Percentiles rank a stretch among this genome's conserved stretches.
Evolutionary conservation across 37 sponge, comb jelly and placozoan species (phyloP).

Genomic region (Chondrilla cf. caribensis): DNA sequence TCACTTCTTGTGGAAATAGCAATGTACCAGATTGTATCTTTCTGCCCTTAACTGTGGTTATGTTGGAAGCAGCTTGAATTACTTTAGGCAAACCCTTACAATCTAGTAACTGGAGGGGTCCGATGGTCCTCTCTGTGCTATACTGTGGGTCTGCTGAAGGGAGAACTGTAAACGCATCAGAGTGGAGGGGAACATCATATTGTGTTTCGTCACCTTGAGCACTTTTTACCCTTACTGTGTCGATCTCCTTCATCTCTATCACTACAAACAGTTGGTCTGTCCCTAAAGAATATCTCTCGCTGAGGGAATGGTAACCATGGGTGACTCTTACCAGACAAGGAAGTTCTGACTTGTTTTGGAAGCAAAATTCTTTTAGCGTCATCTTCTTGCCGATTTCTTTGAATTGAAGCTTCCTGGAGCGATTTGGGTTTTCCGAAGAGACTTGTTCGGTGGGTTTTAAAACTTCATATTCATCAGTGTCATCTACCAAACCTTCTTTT

Average conservation of each 20-base stretch:
- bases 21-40: background rate
- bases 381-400: background rate
- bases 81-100: background rate
- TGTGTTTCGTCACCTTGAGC: background rate
- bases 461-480: too few relatives aligned
- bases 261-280: constrained; percentile 4
- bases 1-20: constrained; percentile 9
- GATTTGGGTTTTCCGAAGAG: too few relatives aligned
- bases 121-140: background rate
- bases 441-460: too few relatives aligned
- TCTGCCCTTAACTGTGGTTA: background rate
- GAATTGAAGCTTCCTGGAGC: too few relatives aligned
- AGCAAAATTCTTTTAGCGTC: background rate
- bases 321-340: background rate
- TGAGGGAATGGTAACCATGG: background rate
- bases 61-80: background rate
- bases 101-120: background rate
- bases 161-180: background rate
- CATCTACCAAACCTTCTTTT: too few relatives aligned
- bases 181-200: background rate
- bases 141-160: background rate
- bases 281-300: background rate
- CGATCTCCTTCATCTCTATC: background rate
- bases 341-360: background rate
- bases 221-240: background rate